Evolutionary conservation across 2,888 invertebrate genomes (phyloP).

Genomic region (Zaprionus obscuricornis): DNA sequence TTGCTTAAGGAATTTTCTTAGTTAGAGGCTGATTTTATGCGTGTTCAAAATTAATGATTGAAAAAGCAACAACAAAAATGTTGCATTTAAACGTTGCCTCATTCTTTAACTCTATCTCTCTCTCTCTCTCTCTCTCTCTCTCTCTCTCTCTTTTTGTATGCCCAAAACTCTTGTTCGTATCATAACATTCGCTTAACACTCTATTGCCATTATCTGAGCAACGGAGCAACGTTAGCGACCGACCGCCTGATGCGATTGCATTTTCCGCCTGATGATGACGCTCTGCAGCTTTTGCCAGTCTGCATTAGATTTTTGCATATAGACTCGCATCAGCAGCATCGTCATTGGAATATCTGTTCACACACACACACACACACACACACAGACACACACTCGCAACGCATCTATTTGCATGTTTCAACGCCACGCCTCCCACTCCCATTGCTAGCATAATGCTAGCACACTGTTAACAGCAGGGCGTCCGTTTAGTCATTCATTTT

Average conservation of each 20-base stretch:
- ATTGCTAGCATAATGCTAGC: neutral
- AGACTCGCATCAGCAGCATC: slow-evolving; percentile 17
- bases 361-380: slow-evolving; percentile 15
- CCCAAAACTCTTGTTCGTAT: too few species aligned
- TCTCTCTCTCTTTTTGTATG: too few species aligned
- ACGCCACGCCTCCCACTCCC: neutral
- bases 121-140: too few species aligned
- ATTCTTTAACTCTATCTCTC: too few species aligned
- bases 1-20: neutral
- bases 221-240: too few species aligned
- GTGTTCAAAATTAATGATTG: slow-evolving; percentile 37
- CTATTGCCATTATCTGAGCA: slow-evolving; percentile 29
- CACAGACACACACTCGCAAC: slow-evolving; percentile 8
- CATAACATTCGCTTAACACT: slow-evolving; percentile 3
- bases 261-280: slow-evolving; percentile 37
- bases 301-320: slow-evolving; percentile 47
- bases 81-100: slow-evolving; percentile 41
- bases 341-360: slow-evolving; percentile 25
- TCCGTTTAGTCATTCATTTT: slow-evolving; percentile 65
- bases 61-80: slow-evolving; percentile 52
- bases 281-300: slow-evolving; percentile 22
- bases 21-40: slow-evolving; percentile 18
- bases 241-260: slow-evolving; percentile 38
- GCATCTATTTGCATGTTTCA: slow-evolving; percentile 59
- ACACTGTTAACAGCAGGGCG: slow-evolving; percentile 9